Evolutionary conservation across 2,113 vertebrate species (phyloP), one percentile per base, ranked within the genome.

Genomic region (Peromyscus polionotus): DNA sequence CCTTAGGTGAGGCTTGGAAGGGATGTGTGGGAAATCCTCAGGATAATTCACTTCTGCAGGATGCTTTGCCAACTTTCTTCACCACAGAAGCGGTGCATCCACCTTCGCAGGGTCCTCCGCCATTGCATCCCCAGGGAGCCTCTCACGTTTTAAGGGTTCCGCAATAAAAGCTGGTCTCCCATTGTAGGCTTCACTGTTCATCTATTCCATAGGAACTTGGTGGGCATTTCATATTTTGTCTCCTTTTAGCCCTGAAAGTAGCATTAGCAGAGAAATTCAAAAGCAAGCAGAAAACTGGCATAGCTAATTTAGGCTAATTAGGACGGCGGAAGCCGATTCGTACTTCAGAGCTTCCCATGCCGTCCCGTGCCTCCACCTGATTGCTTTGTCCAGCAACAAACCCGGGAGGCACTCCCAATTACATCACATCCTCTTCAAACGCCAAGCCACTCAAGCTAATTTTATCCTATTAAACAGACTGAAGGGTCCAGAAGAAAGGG

Each of bases 391-490:
- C 98, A 96, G 98, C 98, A 98, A 98, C 98, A 98, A 99, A 99
- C 98, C 98, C 99, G 98, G 98, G 98, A 98, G 98, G 98, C 98
- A 98, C 98, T 98, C 98, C 98, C 98, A 99, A 98, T 99, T 99
- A 98, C 99, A 99, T 99, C 98, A 99, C 98, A 98, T 98, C 98
- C 98, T 99, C 98, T 99, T 98, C 99, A 99, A 98, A 99, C 98
- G 98, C 98, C 98, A 96, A 99, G 95, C 98, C 98, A 99, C 98
- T 99, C 98, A 97, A 98, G 98, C 98, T 99, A 98, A 98, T 99
- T 99, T 99, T 98, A 99, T 99, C 98, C 98, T 98, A 99, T 99
- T 99, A 99, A 99, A 98, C 97, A 98, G 98, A 98, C 98, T 98
- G 98, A 98, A 98, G 98, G 98, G 98, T 98, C 98, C 98, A 99